phyloP scores from a whole-genome alignment of 2,888 invertebrate species.

The Biston stratarius region DNA sequence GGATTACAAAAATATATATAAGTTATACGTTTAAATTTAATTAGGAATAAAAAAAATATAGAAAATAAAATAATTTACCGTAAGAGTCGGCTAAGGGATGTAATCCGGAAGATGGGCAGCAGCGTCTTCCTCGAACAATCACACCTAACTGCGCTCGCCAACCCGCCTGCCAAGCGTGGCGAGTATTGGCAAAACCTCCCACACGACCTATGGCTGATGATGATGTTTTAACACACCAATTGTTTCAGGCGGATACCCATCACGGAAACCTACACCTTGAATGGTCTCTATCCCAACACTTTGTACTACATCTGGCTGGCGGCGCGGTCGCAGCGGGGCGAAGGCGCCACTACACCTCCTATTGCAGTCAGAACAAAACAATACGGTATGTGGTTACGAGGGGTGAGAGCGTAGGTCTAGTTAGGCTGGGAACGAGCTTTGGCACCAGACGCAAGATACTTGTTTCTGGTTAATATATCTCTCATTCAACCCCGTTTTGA shows the following conservation, averaged over 20 bases:
- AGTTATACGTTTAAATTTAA: no score
- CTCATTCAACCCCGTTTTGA: no score
- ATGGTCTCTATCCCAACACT: slow-evolving; percentile 97
- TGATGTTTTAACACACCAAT: not conserved
- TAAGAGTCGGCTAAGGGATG: no score
- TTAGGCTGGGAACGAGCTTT: slow-evolving; percentile 35
- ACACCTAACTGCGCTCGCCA: no score
- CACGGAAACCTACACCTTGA: slow-evolving; percentile 94
- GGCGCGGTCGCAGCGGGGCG: slow-evolving; percentile 96
- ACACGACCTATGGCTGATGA: no score
- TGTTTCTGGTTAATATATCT: not conserved
- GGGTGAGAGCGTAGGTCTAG: slow-evolving; percentile 28
- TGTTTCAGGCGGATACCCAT: slow-evolving; percentile 90
- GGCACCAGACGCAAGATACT: not conserved
- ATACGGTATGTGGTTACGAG: slow-evolving; percentile 93
- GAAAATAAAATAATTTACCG: no score
- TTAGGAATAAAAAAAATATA: no score
- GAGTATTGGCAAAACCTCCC: no score
- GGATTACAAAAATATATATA: no score
- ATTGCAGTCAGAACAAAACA: slow-evolving; percentile 98
- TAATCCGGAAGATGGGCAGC: no score
- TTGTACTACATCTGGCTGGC: slow-evolving; percentile 98
- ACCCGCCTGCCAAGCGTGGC: no score
- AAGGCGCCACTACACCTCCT: slow-evolving; percentile 97
- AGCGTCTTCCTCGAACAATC: no score